Percentiles rank a stretch among this genome's conserved stretches.
These are phyloP conservation scores for Spodoptera exigua DNA, from an alignment of 2,888 invertebrate genomes.

Conservation along the genomic window DNA sequence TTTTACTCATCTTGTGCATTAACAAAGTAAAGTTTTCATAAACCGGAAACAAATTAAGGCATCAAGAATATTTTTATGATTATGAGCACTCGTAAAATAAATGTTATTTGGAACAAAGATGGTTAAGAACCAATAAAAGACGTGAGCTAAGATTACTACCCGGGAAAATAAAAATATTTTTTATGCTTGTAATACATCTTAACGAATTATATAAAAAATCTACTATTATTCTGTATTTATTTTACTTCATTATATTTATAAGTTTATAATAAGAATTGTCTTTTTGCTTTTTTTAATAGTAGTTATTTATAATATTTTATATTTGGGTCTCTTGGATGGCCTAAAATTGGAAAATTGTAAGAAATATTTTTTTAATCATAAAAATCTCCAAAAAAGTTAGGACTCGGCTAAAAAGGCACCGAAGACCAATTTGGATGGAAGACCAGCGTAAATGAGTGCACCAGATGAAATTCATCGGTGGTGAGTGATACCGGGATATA, in stretches of 20 bases:
- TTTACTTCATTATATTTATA: too few relatives aligned
- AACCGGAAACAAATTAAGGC: slow-evolving; percentile 34
- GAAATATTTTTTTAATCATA: neutral
- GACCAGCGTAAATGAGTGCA: slow-evolving; percentile 21
- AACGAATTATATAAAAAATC: neutral
- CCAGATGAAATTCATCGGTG: slow-evolving; percentile 25
- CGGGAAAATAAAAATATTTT: neutral
- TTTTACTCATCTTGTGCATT: slow-evolving; percentile 3
- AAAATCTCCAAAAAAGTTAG: neutral
- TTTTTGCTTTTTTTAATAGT: too few relatives aligned
- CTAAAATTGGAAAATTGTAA: too few relatives aligned
- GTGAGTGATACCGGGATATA: slow-evolving; percentile 53
- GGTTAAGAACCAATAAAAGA: slow-evolving; percentile 20
- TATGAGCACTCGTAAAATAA: slow-evolving; percentile 42
- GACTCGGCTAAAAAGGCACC: slow-evolving; percentile 2
- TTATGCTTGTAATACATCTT: neutral
- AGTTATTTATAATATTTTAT: too few relatives aligned
- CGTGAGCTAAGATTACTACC: neutral
- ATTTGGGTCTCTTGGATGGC: too few relatives aligned
- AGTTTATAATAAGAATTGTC: too few relatives aligned
- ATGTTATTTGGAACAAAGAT: slow-evolving; percentile 24
- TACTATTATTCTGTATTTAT: too few relatives aligned
- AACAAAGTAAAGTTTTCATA: slow-evolving; percentile 13
- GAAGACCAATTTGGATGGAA: slow-evolving; percentile 2
- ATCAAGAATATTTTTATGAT: slow-evolving; percentile 26